Evolutionary conservation across 2,888 invertebrate genomes (phyloP), one percentile per base, ranked within the genome.

Genomic region (Diabrotica balteata): DNA sequence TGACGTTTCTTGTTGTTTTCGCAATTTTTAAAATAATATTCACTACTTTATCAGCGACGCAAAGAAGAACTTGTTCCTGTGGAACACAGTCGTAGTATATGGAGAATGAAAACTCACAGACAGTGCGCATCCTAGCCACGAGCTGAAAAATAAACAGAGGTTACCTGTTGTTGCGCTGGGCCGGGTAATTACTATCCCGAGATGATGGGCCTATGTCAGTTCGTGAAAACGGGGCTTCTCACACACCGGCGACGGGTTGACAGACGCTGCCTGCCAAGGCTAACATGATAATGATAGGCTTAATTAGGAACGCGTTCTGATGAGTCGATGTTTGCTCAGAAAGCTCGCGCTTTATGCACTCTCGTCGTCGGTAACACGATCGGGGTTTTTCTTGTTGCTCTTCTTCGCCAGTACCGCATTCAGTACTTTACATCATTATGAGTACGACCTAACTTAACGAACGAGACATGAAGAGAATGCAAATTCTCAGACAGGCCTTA

Each of bases 261-360:
- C 80, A 79, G 80, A 76, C 76, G 73, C 69, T 67, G 73, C 72
- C 73, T 73, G 70, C 72, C 69, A 69, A 43, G 71, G 72, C 75
- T 80, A 82, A 84, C 82, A 83, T 77, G 83, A 83, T 84, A 84
- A 83, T 83, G 83, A 83, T 83, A 83, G 80, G 78, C 77, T 80
- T 80, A 82, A 83, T 83, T 82, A 82, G 81, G 76, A 73, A 45
- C 50, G 74, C 73, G 77, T 79, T 79, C 79, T 80, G 81, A 82
- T 80, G 81, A 80, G 81, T 79, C 77, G 81, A 80, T 83, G 81
- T 83, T 83, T 83, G 78, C 78, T 81, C 80, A 81, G 78, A 80
- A 74, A 63, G 71, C 72, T 74, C 59, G 50, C 10, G 80, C 79
- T 57, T 81, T 78, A 78, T 76, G 80, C 71, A 67, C 73, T 62